Percentiles rank a stretch among this genome's conserved stretches.
Evolutionary conservation across 2,888 invertebrate genomes (phyloP).

Genomic region (Pachydiplax longipennis): DNA sequence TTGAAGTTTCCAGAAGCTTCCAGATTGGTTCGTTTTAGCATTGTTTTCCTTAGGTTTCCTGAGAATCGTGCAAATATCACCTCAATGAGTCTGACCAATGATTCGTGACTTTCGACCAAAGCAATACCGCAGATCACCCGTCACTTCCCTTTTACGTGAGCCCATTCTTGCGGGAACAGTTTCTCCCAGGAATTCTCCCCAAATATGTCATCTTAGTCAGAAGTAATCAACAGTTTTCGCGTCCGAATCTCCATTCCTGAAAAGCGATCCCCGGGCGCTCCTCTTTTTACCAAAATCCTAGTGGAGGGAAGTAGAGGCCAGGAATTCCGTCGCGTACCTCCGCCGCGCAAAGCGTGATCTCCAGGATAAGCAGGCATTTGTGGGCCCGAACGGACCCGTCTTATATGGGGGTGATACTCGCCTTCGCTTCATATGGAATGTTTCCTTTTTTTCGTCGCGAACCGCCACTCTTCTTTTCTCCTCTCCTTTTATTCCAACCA

Average conservation of each 20-base stretch:
- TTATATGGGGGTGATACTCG: not conserved
- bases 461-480: not conserved
- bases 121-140: too few species aligned
- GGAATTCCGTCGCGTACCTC: not conserved
- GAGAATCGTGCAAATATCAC: too few species aligned
- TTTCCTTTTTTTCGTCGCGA: not conserved
- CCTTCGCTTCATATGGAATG: not conserved
- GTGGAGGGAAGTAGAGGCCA: not conserved
- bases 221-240: too few species aligned
- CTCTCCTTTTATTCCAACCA: not conserved
- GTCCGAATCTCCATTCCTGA: not conserved
- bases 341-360: not conserved
- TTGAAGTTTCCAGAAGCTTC: too few species aligned
- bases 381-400: not conserved
- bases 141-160: too few species aligned
- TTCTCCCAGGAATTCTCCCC: too few species aligned
- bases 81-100: too few species aligned
- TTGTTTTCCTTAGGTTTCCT: too few species aligned
- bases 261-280: not conserved
- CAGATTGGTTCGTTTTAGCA: too few species aligned
- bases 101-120: too few species aligned
- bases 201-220: too few species aligned
- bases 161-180: too few species aligned
- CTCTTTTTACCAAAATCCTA: not conserved
- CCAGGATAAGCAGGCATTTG: not conserved